Evolutionary conservation across 2,113 vertebrate species (phyloP).

Genomic region (Ellobius talpinus): DNA sequence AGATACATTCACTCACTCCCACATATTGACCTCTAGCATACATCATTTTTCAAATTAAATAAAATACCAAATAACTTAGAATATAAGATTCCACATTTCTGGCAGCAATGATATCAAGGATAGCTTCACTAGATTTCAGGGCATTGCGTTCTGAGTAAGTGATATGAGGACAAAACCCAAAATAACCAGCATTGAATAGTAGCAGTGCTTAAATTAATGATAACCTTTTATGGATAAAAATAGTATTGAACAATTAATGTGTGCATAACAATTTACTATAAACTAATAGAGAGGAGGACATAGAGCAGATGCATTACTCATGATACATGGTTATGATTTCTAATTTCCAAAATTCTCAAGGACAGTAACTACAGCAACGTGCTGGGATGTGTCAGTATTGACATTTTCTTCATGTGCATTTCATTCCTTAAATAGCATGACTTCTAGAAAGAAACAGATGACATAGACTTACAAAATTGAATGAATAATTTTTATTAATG

Average conservation of each 20-base stretch:
- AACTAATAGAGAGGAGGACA: background rate
- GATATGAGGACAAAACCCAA: background rate
- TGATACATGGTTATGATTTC: background rate
- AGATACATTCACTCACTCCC: rapidly evolving
- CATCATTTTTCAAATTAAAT: slow-evolving; percentile 7
- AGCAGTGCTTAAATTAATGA: background rate
- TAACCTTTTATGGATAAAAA: slow-evolving; percentile 11
- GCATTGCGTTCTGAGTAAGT: background rate
- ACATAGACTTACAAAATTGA: background rate
- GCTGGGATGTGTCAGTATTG: background rate
- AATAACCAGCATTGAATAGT: background rate
- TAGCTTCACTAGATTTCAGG: background rate
- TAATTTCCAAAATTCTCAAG: slow-evolving; percentile 27
- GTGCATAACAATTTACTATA: background rate
- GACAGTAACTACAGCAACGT: background rate
- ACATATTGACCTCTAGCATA: background rate
- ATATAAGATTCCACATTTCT: background rate
- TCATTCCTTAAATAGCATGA: slow-evolving; percentile 1
- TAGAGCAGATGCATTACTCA: background rate
- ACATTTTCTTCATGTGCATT: slow-evolving; percentile 6
- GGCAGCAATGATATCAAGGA: background rate
- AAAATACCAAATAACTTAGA: background rate
- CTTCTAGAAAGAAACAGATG: background rate
- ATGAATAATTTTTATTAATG: slow-evolving; percentile 44
- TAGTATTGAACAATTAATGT: background rate